Percentiles rank a stretch among this genome's conserved stretches.
Conservation (phyloP, 2,888 invertebrate genomes). For the Serripes groenlandicus region DNA sequence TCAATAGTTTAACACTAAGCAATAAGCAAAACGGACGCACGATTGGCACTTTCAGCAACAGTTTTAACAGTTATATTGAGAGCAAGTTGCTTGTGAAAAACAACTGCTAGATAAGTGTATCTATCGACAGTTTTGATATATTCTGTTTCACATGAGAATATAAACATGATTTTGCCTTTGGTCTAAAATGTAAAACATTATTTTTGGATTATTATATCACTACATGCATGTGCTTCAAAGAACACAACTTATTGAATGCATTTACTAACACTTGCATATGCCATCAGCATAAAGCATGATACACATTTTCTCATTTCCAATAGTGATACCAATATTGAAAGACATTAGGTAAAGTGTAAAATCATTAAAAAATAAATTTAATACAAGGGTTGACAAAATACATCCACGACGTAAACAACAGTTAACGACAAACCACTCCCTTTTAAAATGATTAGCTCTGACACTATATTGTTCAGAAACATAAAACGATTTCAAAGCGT, state of each 20-base stretch:
- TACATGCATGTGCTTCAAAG: constrained; percentile 40
- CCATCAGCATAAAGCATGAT: constrained; percentile 59
- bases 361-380: constrained; percentile 55
- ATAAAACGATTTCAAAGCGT: constrained; percentile 37
- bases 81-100: too few relatives aligned
- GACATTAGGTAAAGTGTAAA: constrained; percentile 29
- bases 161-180: too few relatives aligned
- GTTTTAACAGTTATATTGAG: too few relatives aligned
- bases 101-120: too few relatives aligned
- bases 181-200: too few relatives aligned
- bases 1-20: too few relatives aligned
- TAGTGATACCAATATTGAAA: constrained; percentile 35
- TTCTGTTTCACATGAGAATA: too few relatives aligned
- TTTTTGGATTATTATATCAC: too few relatives aligned
- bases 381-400: constrained; percentile 56
- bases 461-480: constrained; percentile 32
- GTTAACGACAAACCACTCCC: constrained; percentile 46
- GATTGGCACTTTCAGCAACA: too few relatives aligned
- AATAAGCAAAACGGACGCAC: too few relatives aligned
- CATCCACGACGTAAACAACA: constrained; percentile 52
- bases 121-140: too few relatives aligned
- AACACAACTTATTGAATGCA: constrained; percentile 48
- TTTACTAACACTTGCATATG: constrained; percentile 51
- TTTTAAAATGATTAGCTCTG: constrained; percentile 16
- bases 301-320: constrained; percentile 43